These are phyloP conservation scores for Drosophila elegans DNA, from an alignment of 1,140 invertebrate species.

Conservation along the genomic window DNA sequence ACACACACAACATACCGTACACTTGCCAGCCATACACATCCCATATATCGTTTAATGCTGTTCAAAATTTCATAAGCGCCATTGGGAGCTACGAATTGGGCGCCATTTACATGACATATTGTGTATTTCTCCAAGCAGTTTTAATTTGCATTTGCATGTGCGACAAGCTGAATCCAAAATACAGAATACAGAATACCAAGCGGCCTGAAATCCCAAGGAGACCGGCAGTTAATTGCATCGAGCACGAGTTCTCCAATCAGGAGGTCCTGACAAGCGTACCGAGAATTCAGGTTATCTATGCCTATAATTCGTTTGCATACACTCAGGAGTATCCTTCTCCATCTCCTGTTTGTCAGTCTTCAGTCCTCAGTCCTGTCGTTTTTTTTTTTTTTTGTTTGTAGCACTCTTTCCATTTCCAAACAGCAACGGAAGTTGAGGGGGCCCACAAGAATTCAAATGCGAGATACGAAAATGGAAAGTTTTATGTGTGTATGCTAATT, in stretches of 20 bases:
- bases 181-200: neutral
- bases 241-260: conserved; percentile 23
- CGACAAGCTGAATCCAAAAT: conserved; percentile 8
- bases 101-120: conserved; percentile 40
- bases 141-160: conserved; percentile 48
- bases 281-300: conserved; percentile 30
- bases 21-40: conserved; percentile 1
- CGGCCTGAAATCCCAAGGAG: conserved; percentile 4
- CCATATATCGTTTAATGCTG: conserved; percentile 33
- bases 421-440: conserved; percentile 5
- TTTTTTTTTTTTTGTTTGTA: conserved; percentile 8
- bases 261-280: conserved; percentile 4
- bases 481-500: conserved; percentile 52
- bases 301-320: conserved; percentile 20
- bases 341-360: neutral
- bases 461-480: conserved; percentile 22
- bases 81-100: conserved; percentile 21
- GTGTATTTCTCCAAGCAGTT: conserved; percentile 29
- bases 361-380: neutral
- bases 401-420: neutral
- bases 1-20: neutral
- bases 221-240: conserved; percentile 43
- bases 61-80: conserved; percentile 47
- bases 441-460: conserved; percentile 43
- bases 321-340: conserved; percentile 4